Base-by-base conservation (phyloP, 23 tunicate species). In the Ciona savignyi region DNA sequence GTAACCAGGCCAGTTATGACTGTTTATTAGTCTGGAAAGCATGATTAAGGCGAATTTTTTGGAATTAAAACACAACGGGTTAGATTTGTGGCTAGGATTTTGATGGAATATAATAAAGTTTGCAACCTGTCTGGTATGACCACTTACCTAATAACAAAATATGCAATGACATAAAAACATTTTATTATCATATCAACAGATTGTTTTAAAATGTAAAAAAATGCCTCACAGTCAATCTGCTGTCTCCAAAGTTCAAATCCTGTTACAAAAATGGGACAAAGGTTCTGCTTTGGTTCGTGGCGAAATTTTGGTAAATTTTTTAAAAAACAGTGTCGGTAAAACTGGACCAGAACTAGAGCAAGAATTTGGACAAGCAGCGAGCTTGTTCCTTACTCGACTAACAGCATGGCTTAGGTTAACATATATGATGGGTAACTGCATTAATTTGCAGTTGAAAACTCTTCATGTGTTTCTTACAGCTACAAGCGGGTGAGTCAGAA, bases 361-460 rank as follows among this genome's bases (percentile, higher is more conserved):
- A 35, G 86, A 76, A 32, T 91, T 84, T 70, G 84, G 86, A 3
- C 81, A 80, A 72, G 83, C 97, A n/a, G 86, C 97, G 11, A 91
- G 97, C 62, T 70, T 91, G 60, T 91, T 91, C 74, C 48, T 91
- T 42, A 74, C 82, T 23, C 73, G 97, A 76, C 68, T 91, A 33
- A 80, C 97, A 22, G 91, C 97, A 3, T 91, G 97, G 97, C 63
- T 91, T 20, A 72, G 97, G 25, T 67, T 91, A 30, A 84, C 97
- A 25, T 91, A 91, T 71, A 74, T 91, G 76, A 85, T 75, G 32
- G 91, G 92, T 0, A 80, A 83, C 4, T 80, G 85, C 33, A 86
- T 80, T 22, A 63, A 69, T 4, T 30, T 67, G 35, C 97, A 91
- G 69, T 32, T 91, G 62, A 85, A 91, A 80, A 91, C 97, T 21